Evolutionary conservation across 2,888 invertebrate genomes (phyloP).

Genomic region (Pheosia tremula): DNA sequence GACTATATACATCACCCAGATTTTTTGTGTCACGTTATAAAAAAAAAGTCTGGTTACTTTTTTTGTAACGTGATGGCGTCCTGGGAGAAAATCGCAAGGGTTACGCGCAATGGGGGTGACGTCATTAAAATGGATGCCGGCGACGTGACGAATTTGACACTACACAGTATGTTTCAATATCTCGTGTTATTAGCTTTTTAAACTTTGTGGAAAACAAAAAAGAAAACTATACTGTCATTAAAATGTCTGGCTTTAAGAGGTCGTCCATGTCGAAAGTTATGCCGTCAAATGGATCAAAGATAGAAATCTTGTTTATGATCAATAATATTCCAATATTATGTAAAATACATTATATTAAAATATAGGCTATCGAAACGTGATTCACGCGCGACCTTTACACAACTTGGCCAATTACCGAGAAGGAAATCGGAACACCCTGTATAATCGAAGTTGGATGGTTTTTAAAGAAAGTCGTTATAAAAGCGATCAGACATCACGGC

Average conservation of each 20-base stretch:
- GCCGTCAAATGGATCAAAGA: background rate
- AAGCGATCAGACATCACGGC: constrained; percentile 56
- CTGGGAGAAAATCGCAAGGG: constrained; percentile 58
- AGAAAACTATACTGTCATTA: too few species aligned
- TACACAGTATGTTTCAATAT: constrained; percentile 47
- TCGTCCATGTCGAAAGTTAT: background rate
- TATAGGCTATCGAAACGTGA: constrained; percentile 18
- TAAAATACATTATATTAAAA: constrained; percentile 23
- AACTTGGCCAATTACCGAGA: constrained; percentile 38
- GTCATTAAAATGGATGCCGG: constrained; percentile 73
- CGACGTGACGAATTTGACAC: constrained; percentile 51
- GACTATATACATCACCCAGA: too few species aligned
- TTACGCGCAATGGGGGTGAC: constrained; percentile 57
- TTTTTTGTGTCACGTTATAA: constrained; percentile 28
- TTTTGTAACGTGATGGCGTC: too few species aligned
- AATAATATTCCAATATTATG: background rate
- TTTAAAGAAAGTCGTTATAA: constrained; percentile 57
- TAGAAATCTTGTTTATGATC: too few species aligned
- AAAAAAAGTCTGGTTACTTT: too few species aligned
- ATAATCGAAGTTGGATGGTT: constrained; percentile 49
- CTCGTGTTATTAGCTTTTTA: background rate
- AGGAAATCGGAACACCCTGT: constrained; percentile 50
- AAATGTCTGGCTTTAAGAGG: too few species aligned
- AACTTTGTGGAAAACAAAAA: too few species aligned
- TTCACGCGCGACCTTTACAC: constrained; percentile 34